Evolutionary conservation across 2,888 invertebrate species (phyloP), one percentile per base, ranked within the genome.

Genomic region (Athrips mouffetella): DNA sequence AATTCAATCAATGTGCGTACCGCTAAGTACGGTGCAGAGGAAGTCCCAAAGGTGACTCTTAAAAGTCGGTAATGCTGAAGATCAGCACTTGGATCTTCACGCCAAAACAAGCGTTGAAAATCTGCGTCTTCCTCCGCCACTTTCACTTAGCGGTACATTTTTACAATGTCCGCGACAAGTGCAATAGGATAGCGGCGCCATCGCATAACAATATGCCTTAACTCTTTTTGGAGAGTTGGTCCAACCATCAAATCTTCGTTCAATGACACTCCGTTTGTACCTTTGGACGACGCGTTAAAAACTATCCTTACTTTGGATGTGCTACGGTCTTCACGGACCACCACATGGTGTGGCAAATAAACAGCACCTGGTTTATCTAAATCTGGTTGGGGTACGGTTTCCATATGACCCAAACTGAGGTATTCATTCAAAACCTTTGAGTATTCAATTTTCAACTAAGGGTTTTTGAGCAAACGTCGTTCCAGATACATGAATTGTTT

Each of bases 71-170:
- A 65, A 40, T 63, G 49, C 20, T 58, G 23, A 8, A 63, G 30
- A 3, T 50, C 46, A 6, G 31, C 5, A 7, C 47, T 40, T 5
- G 46, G 25, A 20, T 50, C n/a, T 4, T 54, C 40, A 13, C 57
- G 27, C 62, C 60, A 61, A 0, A 61, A 7, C 6, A 62, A 40
- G 3, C 64, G 42, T 40, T 64, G 63, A 27, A 41, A 63, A 15
- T 60, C 55, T 4, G 53, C 23, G 45, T 72, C 59, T 1, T 58
- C 45, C 3, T 54, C 35, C 3, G 47, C 13, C 1, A 70, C 56
- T 4, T 47, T 50, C 2, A 68, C 51, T 50, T 65, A 61, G 0
- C 67, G 44, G 31, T 66, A 73, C 68, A 73, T 72, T 51, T 72
- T 65, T 5, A 58, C 45, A 7, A 70, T 55, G 33, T 65, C 68